Evolutionary conservation across 1,140 invertebrate species (phyloP), one percentile per base, ranked within the genome.

Genomic region (Hyles vespertilio): DNA sequence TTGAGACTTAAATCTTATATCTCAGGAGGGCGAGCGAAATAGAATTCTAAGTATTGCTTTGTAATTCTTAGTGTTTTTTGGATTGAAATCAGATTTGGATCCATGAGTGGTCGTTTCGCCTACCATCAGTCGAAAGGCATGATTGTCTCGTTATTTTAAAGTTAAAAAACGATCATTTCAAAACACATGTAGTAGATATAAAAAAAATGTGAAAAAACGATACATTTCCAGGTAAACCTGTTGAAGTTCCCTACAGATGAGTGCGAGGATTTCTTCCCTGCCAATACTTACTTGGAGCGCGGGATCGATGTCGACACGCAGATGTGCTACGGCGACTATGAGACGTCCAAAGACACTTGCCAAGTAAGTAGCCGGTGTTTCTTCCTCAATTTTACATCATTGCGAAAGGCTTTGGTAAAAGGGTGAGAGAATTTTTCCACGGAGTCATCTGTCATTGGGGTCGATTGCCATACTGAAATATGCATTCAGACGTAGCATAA

Each of bases 271-370:
- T 36, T 9, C 1, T 64, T 63, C 47, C 11, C 50, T 1, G 10
- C 52, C 0, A 44, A 58, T 44, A 50, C 64, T 0, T 61, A 9
- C 8, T 52, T 70, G 51, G 22, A 22, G 22, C 3, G 50, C 7
- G 68, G 68, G 0, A 62, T 58, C 47, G 45, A 67, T 10, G 6
- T 11, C 3, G 40, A 32, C 12, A 70, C 64, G 2, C 68, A 70
- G 51, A 59, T 67, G 3, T 70, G 68, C 54, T 70, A 55, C 48
- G 68, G 68, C 5, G 68, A 70, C 49, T 51, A 47, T 40, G 11
- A 61, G 1, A 10, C 51, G 11, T 46, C 59, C 1, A 64, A 67
- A 22, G 68, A 70, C 36, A 64, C 59, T 7, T 70, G 68, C 51
- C 55, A 66, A 60, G 67, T 65, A 51, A 12, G 10, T 9, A 2